Percentiles rank a stretch among this genome's conserved stretches.
These are phyloP conservation scores for Parambassis ranga DNA, from an alignment of 2,797 vertebrate species.

Conservation along the genomic window DNA sequence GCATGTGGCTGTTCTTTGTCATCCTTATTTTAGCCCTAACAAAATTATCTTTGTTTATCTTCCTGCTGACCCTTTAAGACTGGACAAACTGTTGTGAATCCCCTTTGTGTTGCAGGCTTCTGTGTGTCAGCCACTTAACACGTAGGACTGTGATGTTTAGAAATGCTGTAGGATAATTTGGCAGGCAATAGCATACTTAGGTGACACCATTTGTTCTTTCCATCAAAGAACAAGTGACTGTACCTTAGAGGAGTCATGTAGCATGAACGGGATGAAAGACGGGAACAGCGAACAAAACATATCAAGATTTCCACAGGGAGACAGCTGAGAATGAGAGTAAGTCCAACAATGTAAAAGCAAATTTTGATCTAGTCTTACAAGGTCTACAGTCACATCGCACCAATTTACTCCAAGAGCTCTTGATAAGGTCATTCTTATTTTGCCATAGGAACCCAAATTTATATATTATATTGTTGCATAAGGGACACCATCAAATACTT, in stretches of 20 bases:
- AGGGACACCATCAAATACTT: background rate
- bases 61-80: background rate
- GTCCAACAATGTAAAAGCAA: background rate
- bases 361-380: background rate
- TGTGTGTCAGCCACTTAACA: constrained; percentile 12
- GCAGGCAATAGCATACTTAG: constrained; percentile 12
- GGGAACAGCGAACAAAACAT: background rate
- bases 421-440: background rate
- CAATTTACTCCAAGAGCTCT: background rate
- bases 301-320: background rate
- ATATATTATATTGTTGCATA: too few relatives aligned
- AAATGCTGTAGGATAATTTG: constrained; percentile 13
- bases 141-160: background rate
- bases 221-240: constrained; percentile 4
- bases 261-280: background rate
- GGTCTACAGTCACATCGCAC: background rate
- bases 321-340: constrained; percentile 42
- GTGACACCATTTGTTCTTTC: constrained; percentile 35
- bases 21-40: background rate
- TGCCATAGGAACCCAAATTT: background rate
- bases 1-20: constrained; percentile 13
- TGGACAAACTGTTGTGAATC: background rate
- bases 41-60: constrained; percentile 1
- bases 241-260: constrained; percentile 2
- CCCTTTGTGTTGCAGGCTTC: background rate